Percentiles rank a stretch among this genome's conserved stretches.
Evolutionary conservation across 2,113 vertebrate species (phyloP).

Genomic region (Stomatorhinus ivindoensis): DNA sequence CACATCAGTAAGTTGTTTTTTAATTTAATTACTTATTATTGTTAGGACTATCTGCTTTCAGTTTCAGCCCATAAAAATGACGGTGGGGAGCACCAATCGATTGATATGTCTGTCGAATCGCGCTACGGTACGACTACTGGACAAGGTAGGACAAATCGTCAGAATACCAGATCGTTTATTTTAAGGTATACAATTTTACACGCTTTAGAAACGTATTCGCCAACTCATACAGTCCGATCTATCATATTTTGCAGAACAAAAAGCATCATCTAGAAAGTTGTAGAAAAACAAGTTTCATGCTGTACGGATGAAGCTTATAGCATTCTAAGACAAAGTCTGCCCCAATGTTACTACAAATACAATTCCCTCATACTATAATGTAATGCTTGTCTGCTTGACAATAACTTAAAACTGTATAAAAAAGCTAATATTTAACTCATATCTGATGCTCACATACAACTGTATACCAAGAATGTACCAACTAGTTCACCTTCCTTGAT

Average conservation of each 20-base stretch:
- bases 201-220: not conserved
- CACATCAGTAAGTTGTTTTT: not conserved
- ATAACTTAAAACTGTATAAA: not conserved
- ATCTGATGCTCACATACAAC: not conserved
- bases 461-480: not conserved
- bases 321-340: not conserved
- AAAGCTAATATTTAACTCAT: not conserved
- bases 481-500: not conserved
- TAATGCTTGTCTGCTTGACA: not conserved
- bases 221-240: not conserved
- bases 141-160: not conserved
- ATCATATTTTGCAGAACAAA: not conserved
- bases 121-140: not conserved
- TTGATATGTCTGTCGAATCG: not conserved
- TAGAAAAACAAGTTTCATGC: not conserved
- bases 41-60: not conserved
- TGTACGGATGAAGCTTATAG: not conserved
- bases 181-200: not conserved
- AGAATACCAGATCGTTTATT: not conserved
- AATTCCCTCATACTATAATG: not conserved
- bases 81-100: not conserved
- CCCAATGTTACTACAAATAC: not conserved
- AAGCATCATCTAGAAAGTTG: not conserved
- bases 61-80: not conserved
- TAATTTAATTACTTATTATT: not conserved